phyloP scores from a whole-genome alignment of 2,113 vertebrate species.

The Indicator maculatus region DNA sequence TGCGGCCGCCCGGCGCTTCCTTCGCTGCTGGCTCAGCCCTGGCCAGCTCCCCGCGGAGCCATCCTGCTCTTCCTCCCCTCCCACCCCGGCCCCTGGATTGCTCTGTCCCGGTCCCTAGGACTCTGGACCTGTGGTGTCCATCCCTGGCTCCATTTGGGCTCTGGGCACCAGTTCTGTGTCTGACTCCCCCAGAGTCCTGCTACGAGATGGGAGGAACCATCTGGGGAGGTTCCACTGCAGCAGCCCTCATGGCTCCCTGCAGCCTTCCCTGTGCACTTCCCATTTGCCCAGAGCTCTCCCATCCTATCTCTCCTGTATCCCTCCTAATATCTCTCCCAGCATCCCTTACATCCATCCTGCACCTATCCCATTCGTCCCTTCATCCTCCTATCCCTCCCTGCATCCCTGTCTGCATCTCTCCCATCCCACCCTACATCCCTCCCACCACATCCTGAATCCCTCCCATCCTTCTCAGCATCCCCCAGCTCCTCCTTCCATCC shows the following conservation, averaged over 20 bases:
- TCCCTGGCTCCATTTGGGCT: not conserved
- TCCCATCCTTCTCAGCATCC: not conserved
- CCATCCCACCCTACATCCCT: too few relatives aligned
- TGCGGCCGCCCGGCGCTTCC: not conserved
- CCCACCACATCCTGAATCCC: not conserved
- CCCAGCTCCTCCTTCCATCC: not conserved
- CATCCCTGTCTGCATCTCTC: not conserved
- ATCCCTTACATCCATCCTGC: not conserved
- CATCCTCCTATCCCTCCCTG: too few relatives aligned
- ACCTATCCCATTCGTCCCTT: not conserved
- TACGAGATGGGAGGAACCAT: accelerated
- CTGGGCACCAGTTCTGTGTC: not conserved
- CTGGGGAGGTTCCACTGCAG: not conserved
- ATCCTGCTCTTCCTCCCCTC: not conserved
- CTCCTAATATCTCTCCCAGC: too few relatives aligned
- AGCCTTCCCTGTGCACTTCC: not conserved
- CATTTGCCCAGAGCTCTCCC: not conserved
- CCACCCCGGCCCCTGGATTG: not conserved
- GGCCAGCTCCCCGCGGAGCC: not conserved
- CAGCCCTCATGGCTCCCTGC: not conserved
- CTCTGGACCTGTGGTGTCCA: too few relatives aligned
- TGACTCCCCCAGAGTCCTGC: not conserved
- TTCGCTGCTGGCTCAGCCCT: not conserved
- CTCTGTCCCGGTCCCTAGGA: not conserved
- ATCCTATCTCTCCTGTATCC: not conserved